These are phyloP conservation scores for Sminthopsis crassicaudata DNA, from an alignment of 2,113 vertebrate genomes.

Conservation along the genomic window DNA sequence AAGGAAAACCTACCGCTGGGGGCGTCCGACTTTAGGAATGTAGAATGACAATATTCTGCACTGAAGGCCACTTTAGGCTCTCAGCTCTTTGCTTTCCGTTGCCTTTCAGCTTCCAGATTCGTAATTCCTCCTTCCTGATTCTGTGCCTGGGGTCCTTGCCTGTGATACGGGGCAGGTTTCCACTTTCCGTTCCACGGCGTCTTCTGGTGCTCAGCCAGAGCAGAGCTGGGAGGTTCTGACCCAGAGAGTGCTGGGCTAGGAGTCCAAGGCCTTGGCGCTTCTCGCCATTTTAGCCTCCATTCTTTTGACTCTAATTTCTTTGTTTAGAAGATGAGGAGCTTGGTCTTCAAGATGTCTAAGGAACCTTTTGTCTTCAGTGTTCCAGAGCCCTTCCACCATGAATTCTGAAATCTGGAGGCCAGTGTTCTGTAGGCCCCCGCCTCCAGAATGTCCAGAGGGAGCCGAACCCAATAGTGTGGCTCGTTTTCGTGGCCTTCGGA, in stretches of 20 bases:
- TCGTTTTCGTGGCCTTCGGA: neutral
- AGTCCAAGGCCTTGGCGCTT: neutral
- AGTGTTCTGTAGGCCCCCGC: neutral
- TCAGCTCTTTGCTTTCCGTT: neutral
- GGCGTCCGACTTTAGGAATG: neutral
- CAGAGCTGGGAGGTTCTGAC: neutral
- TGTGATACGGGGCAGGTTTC: too few species aligned
- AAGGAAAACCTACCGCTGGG: neutral
- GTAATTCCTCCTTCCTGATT: neutral
- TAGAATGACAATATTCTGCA: neutral
- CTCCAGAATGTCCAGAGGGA: neutral
- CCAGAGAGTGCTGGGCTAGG: neutral
- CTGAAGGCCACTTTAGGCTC: neutral
- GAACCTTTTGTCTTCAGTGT: neutral
- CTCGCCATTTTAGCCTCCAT: neutral
- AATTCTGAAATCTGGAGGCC: neutral
- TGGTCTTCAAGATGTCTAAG: neutral
- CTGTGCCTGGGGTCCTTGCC: neutral
- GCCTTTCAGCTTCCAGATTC: neutral
- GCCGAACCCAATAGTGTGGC: neutral
- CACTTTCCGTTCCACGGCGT: neutral
- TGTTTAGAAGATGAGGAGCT: neutral
- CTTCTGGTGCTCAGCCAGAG: neutral
- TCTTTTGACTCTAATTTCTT: neutral
- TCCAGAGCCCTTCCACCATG: neutral